Evolutionary conservation across 2,113 vertebrate species (phyloP).

Genomic region (Ciconia maguari): DNA sequence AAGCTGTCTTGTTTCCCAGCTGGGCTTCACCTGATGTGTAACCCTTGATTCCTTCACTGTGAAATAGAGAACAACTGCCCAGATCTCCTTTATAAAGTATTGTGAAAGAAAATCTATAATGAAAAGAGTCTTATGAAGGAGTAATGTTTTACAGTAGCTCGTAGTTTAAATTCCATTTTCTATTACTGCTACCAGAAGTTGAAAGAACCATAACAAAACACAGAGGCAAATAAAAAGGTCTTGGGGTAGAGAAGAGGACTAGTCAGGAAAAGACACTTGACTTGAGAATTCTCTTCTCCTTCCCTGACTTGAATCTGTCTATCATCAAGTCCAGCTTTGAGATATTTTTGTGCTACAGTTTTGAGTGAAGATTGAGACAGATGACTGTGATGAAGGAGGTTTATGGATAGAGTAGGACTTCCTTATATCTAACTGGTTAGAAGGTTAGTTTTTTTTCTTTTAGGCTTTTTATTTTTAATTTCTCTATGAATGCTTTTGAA

Average conservation of each 20-base stretch:
- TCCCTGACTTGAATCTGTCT: neutral
- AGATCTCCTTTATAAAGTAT: neutral
- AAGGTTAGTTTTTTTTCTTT: neutral
- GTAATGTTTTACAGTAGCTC: neutral
- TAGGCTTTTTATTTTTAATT: neutral
- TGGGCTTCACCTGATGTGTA: neutral
- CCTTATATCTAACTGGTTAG: neutral
- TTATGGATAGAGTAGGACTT: neutral
- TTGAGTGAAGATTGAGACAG: neutral
- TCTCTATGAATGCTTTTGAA: neutral
- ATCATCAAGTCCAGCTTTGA: neutral
- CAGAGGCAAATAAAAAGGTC: neutral
- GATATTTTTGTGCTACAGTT: neutral
- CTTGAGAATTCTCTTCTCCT: neutral
- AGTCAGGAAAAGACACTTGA: neutral
- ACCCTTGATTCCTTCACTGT: neutral
- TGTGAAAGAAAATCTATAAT: neutral
- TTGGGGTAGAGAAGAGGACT: neutral
- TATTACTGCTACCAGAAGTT: neutral
- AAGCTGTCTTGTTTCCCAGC: neutral
- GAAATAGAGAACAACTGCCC: neutral
- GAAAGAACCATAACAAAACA: neutral
- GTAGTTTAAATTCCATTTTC: neutral
- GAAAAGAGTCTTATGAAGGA: neutral
- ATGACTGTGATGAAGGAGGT: neutral